These are phyloP conservation scores for Antigone vipio DNA, from an alignment of 2,113 vertebrate genomes.

Conservation along the genomic window DNA sequence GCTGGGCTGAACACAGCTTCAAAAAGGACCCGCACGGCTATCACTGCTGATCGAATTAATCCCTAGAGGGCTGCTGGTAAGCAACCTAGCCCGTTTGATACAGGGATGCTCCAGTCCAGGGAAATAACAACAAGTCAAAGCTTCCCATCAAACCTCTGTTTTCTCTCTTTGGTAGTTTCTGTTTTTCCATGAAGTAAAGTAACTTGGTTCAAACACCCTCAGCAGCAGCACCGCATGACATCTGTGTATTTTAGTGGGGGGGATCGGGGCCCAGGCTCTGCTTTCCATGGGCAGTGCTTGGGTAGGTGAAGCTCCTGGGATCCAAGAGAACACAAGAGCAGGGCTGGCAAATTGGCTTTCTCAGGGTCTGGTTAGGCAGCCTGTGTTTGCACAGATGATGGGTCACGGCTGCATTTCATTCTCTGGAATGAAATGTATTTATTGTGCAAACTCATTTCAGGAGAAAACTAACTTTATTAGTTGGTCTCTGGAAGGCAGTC, in stretches of 20 bases:
- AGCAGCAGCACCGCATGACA: neutral
- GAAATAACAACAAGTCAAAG: neutral
- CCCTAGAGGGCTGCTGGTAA: neutral
- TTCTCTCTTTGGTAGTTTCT: neutral
- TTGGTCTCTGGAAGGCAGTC: neutral
- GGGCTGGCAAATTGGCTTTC: neutral
- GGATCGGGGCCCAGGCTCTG: neutral
- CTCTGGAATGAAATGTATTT: neutral
- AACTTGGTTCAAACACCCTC: neutral
- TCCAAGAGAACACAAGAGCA: neutral
- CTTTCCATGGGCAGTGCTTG: neutral
- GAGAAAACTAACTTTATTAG: neutral
- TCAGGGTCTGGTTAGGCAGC: neutral
- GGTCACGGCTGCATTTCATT: neutral
- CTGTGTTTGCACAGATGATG: neutral
- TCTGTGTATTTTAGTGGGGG: accelerated
- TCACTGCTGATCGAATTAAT: neutral
- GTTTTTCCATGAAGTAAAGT: neutral
- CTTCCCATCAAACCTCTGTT: neutral
- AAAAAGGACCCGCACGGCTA: neutral
- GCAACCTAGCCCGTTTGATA: neutral
- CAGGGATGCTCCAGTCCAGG: neutral
- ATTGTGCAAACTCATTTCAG: neutral
- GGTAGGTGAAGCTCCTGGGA: neutral
- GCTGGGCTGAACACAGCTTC: neutral